Conservation (phyloP, 2,888 invertebrate species). For the Allolobophora icterica region DNA sequence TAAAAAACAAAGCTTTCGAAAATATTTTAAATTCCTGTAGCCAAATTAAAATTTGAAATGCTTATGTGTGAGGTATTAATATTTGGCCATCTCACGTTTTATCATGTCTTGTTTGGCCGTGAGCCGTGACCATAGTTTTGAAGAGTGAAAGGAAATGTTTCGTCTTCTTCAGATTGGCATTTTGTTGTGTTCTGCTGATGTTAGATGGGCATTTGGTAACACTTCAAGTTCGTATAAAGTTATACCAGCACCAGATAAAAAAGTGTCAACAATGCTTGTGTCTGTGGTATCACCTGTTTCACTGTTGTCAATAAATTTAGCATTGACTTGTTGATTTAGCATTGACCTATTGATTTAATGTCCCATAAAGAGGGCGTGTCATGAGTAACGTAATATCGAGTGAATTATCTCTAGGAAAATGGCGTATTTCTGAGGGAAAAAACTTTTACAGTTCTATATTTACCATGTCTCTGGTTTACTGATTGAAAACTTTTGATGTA, state of each 20-base stretch:
- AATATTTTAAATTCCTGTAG: no score
- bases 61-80: no score
- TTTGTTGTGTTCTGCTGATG: background rate
- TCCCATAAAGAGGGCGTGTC: background rate
- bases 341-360: background rate
- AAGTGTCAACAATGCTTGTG: background rate
- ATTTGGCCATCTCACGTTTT: no score
- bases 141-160: background rate
- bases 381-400: background rate
- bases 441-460: background rate
- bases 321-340: background rate
- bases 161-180: background rate
- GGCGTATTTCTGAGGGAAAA: background rate
- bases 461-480: background rate
- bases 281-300: background rate
- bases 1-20: background rate
- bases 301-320: background rate
- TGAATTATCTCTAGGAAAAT: background rate
- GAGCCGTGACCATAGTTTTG: background rate
- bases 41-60: no score
- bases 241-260: background rate
- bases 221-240: background rate
- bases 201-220: background rate
- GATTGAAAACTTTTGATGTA: background rate
- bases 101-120: no score